Evolutionary conservation across 1,140 invertebrate genomes (phyloP), one percentile per base, ranked within the genome.

Genomic region (Vanessa atalanta): DNA sequence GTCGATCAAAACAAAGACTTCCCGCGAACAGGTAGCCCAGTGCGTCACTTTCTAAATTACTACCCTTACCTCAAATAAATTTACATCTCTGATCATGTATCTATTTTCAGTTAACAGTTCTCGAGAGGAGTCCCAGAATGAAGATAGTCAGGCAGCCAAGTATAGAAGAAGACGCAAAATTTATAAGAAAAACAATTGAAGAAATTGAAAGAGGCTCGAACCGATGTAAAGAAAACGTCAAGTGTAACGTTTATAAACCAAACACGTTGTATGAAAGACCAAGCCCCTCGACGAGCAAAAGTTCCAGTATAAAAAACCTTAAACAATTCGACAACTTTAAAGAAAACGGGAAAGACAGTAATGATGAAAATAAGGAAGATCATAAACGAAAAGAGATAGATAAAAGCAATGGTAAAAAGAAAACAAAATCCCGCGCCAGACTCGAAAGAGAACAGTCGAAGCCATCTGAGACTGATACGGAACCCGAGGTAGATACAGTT

Each of bases 381-480:
- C 88, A 81, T 78, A 93, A 83, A 79, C 74, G 88, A 64, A 82
- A 82, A 74, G 92, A 94, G 73, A 79, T 86, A 66, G 84, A 91
- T 43, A 87, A 89, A 57, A 90, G 90, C 16, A 92, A 91, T 70
- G 84, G 83, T 20, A 83, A 93, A 75, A 81, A 83, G 51, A 89
- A 90, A 72, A 83, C 88, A n/a, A 93, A 93, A 79, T 88, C 87
- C 13, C 88, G 93, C 79, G 91, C 91, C 7, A 83, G 93, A 65
- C 79, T 93, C 60, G 93, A 93, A 79, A 86, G 91, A 72, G 91
- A 93, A 84, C 91, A 91, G 72, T 93, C 93, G 2, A 91, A 93
- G 66, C 93, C 93, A n/a, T 93, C 93, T 12, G 92, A 93, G 65
- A 93, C 87, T 77, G 93, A 93, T 71, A 90, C 89, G 3, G 93